Evolutionary conservation across 2,113 vertebrate species (phyloP).

Genomic region (Ibidorhyncha struthersii): DNA sequence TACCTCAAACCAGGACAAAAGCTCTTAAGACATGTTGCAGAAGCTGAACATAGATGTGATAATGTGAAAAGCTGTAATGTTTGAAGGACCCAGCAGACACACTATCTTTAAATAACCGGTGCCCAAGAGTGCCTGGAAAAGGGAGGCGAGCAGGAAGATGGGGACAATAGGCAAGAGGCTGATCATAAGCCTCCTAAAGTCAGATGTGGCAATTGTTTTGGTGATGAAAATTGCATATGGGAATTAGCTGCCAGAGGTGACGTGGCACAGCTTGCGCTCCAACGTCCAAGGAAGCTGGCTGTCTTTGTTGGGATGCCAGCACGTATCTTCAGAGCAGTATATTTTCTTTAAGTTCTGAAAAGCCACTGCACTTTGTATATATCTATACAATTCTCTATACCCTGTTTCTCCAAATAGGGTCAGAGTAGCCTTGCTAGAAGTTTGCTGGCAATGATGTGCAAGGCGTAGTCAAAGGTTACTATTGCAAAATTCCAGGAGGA

Average conservation of each 20-base stretch:
- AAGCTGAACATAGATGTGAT: background rate
- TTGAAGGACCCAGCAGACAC: rapidly evolving
- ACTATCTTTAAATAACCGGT: background rate
- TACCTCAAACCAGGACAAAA: no score
- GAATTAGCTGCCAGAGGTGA: background rate
- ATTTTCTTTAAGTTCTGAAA: background rate
- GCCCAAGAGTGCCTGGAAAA: background rate
- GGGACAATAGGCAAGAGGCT: background rate
- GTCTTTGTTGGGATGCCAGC: background rate
- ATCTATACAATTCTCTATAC: background rate
- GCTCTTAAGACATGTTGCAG: background rate
- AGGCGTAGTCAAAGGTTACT: background rate
- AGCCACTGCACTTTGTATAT: background rate
- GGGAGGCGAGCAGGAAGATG: rapidly evolving
- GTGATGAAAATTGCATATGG: rapidly evolving
- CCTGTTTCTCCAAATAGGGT: background rate
- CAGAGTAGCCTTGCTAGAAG: background rate
- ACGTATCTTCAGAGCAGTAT: background rate
- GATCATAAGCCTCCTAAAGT: background rate
- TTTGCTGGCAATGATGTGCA: background rate
- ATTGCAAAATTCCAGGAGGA: background rate
- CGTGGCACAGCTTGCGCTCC: background rate
- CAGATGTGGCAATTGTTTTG: background rate
- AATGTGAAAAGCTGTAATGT: background rate
- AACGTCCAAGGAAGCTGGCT: background rate